A percentile compares a stretch with the other conserved stretches of the same genome.
phyloP scores from a whole-genome alignment of 2,113 vertebrate genomes.

The Nerophis lumbriciformis region DNA sequence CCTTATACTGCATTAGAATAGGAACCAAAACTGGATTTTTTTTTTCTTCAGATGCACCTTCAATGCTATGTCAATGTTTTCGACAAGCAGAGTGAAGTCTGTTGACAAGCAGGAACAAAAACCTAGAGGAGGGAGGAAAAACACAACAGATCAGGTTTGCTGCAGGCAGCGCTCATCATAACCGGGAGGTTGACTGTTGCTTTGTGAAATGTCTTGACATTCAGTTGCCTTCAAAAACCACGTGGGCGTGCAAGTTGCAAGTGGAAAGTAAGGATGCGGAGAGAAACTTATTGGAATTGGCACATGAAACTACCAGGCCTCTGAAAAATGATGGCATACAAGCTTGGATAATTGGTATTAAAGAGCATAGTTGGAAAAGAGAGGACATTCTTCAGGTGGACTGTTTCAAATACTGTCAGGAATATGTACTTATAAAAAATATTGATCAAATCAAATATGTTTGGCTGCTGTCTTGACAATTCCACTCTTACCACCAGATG shows the following conservation, averaged over 20 bases:
- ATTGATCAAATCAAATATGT: too few species aligned
- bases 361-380: conserved; percentile 1
- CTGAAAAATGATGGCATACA: conserved; percentile 29
- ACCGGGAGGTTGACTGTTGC: conserved; percentile 38
- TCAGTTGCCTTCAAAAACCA: conserved; percentile 49
- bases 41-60: conserved; percentile 20
- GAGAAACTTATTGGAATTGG: conserved; percentile 27
- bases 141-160: conserved; percentile 18
- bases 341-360: conserved; percentile 2
- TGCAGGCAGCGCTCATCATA: conserved; percentile 37
- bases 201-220: conserved; percentile 46
- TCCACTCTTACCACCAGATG: too few species aligned
- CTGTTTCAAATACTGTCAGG: not conserved
- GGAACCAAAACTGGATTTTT: conserved; percentile 16
- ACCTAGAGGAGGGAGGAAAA: conserved; percentile 3
- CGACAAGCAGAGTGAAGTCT: conserved; percentile 26
- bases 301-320: conserved; percentile 28
- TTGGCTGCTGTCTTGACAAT: too few species aligned
- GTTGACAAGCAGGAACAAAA: conserved; percentile 31
- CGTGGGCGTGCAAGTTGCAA: conserved; percentile 38
- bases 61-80: conserved; percentile 18
- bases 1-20: not conserved
- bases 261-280: conserved; percentile 32
- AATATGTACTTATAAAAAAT: too few species aligned
- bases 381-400: conserved; percentile 25